A percentile compares a stretch with the other conserved stretches of the same genome.
phyloP scores from a whole-genome alignment of 1,140 invertebrate species.

The Streblospio benedicti region DNA sequence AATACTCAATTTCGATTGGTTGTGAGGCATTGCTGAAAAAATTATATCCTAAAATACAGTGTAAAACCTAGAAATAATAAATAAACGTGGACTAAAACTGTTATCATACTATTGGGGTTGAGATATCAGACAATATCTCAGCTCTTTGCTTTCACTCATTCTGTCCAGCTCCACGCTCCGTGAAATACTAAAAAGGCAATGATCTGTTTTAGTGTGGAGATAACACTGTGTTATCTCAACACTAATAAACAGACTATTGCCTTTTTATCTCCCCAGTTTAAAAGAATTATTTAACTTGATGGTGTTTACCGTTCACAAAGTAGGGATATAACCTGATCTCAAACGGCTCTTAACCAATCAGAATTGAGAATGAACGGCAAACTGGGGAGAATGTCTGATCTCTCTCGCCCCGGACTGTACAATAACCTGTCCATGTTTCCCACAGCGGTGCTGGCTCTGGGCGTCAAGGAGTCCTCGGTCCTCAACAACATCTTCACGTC shows the following conservation, averaged over 20 bases:
- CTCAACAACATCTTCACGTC: slow-evolving; percentile 85
- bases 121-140: too few relatives aligned
- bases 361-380: neutral
- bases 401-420: slow-evolving; percentile 4
- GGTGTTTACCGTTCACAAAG: slow-evolving; percentile 9
- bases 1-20: too few relatives aligned
- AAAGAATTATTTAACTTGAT: slow-evolving; percentile 7
- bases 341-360: neutral
- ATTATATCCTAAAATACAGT: too few relatives aligned
- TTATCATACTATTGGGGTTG: too few relatives aligned
- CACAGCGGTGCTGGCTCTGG: slow-evolving; percentile 43
- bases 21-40: too few relatives aligned
- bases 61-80: too few relatives aligned
- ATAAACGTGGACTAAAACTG: too few relatives aligned
- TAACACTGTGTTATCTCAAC: neutral
- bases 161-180: too few relatives aligned
- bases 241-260: neutral
- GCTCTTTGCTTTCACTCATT: too few relatives aligned
- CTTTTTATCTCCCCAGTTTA: too few relatives aligned
- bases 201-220: too few relatives aligned
- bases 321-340: neutral
- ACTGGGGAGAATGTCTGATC: slow-evolving; percentile 2
- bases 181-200: too few relatives aligned
- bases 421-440: neutral
- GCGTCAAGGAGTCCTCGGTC: slow-evolving; percentile 79